These are phyloP conservation scores for Glomeris maerens DNA, from an alignment of 1,140 invertebrate genomes.

Conservation along the genomic window DNA sequence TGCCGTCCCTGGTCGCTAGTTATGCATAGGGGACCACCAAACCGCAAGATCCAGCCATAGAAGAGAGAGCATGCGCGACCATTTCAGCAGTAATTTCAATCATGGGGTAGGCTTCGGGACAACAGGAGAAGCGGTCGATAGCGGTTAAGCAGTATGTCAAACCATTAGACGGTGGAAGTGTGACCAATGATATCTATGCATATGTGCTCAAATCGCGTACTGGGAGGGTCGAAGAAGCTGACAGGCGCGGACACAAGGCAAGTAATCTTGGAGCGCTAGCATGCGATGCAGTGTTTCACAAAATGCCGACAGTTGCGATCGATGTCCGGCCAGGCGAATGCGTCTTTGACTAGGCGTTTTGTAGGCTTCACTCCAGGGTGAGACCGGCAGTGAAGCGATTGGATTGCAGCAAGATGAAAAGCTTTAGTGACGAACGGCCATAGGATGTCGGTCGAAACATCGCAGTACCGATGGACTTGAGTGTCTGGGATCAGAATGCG, in stretches of 20 bases:
- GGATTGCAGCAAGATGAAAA: slow-evolving; percentile 16
- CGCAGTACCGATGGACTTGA: neutral
- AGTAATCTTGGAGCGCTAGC: slow-evolving; percentile 20
- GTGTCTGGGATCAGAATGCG: neutral
- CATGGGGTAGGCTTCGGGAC: slow-evolving; percentile 30
- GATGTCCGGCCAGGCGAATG: slow-evolving; percentile 32
- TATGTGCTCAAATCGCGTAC: slow-evolving; percentile 28
- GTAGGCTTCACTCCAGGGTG: slow-evolving; percentile 21
- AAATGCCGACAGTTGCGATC: slow-evolving; percentile 17
- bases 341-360: slow-evolving; percentile 23
- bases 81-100: slow-evolving; percentile 27
- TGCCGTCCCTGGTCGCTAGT: slow-evolving; percentile 32
- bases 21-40: slow-evolving; percentile 22
- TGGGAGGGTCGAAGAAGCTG: slow-evolving; percentile 17
- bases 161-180: slow-evolving; percentile 25
- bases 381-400: slow-evolving; percentile 19
- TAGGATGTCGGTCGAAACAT: neutral
- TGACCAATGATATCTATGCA: slow-evolving; percentile 38
- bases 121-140: slow-evolving; percentile 33
- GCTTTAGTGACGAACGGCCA: slow-evolving; percentile 4
- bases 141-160: slow-evolving; percentile 30
- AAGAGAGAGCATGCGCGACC: slow-evolving; percentile 24
- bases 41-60: slow-evolving; percentile 27
- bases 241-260: slow-evolving; percentile 14
- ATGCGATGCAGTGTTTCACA: slow-evolving; percentile 16